Percentiles rank a stretch among this genome's conserved stretches.
phyloP scores from a whole-genome alignment of 2,113 vertebrate genomes.

The Herpetotheres cachinnans region DNA sequence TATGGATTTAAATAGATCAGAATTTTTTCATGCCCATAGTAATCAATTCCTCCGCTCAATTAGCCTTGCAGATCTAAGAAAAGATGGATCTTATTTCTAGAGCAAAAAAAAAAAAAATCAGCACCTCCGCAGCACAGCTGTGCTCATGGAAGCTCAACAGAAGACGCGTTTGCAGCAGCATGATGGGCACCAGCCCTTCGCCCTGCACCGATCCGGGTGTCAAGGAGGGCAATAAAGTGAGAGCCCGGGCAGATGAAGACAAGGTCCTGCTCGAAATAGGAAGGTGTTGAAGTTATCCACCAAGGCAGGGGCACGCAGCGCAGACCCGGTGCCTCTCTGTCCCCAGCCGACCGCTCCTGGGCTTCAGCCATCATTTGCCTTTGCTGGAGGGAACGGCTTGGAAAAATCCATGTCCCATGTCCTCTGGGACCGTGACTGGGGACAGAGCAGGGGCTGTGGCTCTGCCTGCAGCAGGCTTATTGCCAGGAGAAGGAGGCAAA shows the following conservation, averaged over 20 bases:
- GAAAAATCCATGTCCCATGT: neutral
- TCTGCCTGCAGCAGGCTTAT: neutral
- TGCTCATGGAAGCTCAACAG: accelerated
- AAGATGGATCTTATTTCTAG: neutral
- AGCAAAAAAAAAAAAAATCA: neutral
- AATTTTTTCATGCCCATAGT: neutral
- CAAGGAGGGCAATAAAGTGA: neutral
- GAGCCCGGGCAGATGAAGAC: neutral
- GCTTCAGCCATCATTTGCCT: neutral
- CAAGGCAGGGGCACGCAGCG: accelerated
- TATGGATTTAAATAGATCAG: neutral
- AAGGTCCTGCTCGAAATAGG: neutral
- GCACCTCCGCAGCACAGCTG: neutral
- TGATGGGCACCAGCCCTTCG: neutral
- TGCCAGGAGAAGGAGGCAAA: neutral
- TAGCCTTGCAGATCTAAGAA: neutral
- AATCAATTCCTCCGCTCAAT: constrained; percentile 20
- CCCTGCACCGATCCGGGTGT: neutral
- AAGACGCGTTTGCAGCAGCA: accelerated
- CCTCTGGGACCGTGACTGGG: neutral
- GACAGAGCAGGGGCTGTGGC: neutral
- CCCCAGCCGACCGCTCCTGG: neutral
- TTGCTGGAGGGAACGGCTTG: neutral
- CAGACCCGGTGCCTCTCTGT: neutral
- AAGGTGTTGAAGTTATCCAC: neutral